A percentile compares a stretch with the other conserved stretches of the same genome.
Conservation (phyloP, 2,797 vertebrate genomes). For the Molossus molossus region DNA sequence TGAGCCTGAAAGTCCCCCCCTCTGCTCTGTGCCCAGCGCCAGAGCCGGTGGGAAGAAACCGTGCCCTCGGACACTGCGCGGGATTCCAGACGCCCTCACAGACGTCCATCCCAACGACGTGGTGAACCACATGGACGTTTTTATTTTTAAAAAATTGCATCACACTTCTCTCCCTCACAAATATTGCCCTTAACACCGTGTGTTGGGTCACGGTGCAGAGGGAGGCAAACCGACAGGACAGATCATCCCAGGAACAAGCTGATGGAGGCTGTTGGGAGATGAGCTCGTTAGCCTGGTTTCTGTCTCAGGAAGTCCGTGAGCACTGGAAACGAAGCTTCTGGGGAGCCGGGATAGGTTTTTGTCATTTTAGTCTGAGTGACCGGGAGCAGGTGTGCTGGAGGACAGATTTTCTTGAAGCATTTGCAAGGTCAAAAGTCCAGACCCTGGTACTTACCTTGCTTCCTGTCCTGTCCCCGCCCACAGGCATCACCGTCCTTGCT, state of each 20-base stretch:
- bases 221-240: neutral
- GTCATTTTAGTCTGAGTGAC: neutral
- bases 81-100: neutral
- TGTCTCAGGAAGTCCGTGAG: neutral
- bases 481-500: neutral
- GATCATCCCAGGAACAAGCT: fast-evolving
- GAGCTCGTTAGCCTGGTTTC: neutral
- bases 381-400: neutral
- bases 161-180: neutral
- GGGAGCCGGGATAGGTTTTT: neutral
- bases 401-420: neutral
- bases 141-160: neutral
- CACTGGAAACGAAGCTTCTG: neutral
- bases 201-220: neutral
- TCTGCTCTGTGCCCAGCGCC: too few relatives aligned
- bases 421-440: neutral
- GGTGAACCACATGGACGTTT: neutral
- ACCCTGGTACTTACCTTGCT: neutral
- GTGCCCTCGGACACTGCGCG: neutral
- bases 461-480: neutral
- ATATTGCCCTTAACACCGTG: fast-evolving
- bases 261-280: neutral
- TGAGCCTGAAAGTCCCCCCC: neutral
- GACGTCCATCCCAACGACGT: neutral
- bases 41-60: neutral